Base-by-base conservation (phyloP, 2,888 invertebrate genomes). In the Chrysodeixis includens region DNA sequence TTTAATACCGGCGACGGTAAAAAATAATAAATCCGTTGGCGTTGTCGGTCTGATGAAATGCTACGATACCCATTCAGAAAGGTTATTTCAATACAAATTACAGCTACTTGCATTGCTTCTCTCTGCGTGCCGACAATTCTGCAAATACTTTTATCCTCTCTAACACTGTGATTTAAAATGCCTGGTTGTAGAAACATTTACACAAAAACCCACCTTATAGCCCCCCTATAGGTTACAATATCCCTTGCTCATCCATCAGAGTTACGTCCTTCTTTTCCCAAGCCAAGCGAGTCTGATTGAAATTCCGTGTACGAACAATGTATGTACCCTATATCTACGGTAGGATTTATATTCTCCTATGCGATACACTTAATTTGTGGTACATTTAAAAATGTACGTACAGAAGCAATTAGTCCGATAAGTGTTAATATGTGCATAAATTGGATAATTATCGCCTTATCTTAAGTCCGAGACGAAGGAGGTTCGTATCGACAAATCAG, bases 61-160 rank as follows among this genome's bases (percentile, higher is more conserved):
- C 91, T 89, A 89, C 91, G 91, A 93, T 93, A 92, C 90, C 86
- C 93, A 91, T 92, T 92, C 94, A 90, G 87, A 89, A 91, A 90
- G 90, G 92, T 92, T 94, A 94, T 94, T 95, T 92, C 92, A 92
- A 94, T 94, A 94, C 93, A 94, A 94, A 94, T 94, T 93, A 92
- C 93, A 88, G 92, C 91, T 92, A 93, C 94, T 94, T 92, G 92
- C 92, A 84, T 90, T 90, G 92, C 89, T 88, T 84, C 91, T 87
- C 92, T 84, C 87, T 87, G 91, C 91, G 85, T 90, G 92, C 94
- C 94, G 92, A 90, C 92, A 92, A 94, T 95, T 93, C 93, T 93
- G 92, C 93, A 91, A 92, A 95, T 95, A 91, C 88, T 94, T 93
- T 90, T 89, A 92, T 88, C 86, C 85, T 89, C 89, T 89, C 91